These are phyloP conservation scores for Caerostris darwini DNA, from an alignment of 1,140 invertebrate species.

Conservation along the genomic window DNA sequence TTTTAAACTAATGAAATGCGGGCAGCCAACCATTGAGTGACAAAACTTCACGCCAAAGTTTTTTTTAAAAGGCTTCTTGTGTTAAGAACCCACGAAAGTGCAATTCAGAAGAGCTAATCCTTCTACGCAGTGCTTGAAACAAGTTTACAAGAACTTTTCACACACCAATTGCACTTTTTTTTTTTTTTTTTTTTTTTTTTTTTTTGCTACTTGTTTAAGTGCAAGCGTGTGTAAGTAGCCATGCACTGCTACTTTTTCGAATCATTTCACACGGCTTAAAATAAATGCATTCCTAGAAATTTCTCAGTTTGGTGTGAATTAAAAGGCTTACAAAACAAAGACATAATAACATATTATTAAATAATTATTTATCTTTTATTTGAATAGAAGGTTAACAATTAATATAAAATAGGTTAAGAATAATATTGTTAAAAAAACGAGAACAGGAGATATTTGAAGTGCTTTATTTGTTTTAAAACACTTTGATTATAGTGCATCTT, in stretches of 20 bases:
- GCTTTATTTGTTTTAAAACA: too few species aligned
- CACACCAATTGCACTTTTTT: neutral
- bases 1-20: conserved; percentile 60
- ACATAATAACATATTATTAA: too few species aligned
- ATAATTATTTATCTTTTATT: too few species aligned
- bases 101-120: conserved; percentile 1
- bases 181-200: too few species aligned
- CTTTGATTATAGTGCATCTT: neutral
- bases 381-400: too few species aligned
- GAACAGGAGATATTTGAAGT: too few species aligned
- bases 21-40: neutral
- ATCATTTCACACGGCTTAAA: neutral
- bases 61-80: conserved; percentile 28
- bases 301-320: neutral
- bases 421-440: too few species aligned
- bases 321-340: neutral
- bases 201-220: neutral
- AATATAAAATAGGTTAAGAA: too few species aligned
- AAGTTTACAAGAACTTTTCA: neutral
- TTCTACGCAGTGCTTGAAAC: conserved; percentile 11
- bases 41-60: neutral
- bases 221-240: neutral
- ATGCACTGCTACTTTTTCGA: neutral
- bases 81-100: conserved; percentile 28
- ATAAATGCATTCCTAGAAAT: neutral